A percentile compares a stretch with the other conserved stretches of the same genome.
Evolutionary conservation across 2,888 invertebrate species (phyloP).

Genomic region (Globia sparganii): DNA sequence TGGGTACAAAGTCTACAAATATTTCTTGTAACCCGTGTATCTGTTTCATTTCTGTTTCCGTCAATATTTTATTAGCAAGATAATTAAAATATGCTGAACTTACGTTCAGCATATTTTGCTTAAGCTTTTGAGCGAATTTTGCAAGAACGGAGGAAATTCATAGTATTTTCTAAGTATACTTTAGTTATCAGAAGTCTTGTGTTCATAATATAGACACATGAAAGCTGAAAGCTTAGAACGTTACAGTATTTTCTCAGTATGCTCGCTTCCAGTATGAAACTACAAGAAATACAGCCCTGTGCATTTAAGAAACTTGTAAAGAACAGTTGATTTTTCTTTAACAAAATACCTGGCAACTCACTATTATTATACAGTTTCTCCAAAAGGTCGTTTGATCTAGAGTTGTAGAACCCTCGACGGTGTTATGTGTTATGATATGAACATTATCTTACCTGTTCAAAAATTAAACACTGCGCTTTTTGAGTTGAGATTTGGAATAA

Average conservation of each 20-base stretch:
- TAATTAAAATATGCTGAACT: constrained; percentile 17
- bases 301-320: not conserved
- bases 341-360: not conserved
- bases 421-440: constrained; percentile 3
- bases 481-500: not conserved
- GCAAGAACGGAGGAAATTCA: not conserved
- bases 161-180: not conserved
- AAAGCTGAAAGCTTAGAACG: not conserved
- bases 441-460: not conserved
- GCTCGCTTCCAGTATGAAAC: not conserved
- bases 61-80: constrained; percentile 37
- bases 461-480: not conserved
- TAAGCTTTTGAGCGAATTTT: constrained; percentile 35
- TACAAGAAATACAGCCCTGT: not conserved
- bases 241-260: constrained; percentile 5
- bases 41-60: constrained; percentile 31
- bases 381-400: not conserved
- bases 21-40: constrained; percentile 8
- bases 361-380: not conserved
- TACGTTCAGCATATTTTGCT: too few relatives aligned
- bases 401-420: not conserved
- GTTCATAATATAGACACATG: constrained; percentile 7
- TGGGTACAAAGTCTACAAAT: constrained; percentile 25
- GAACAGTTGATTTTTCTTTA: not conserved
- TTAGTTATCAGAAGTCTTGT: not conserved